A percentile compares a stretch with the other conserved stretches of the same genome.
Conservation (phyloP, 2,888 invertebrate species). For the Lasius platythorax region DNA sequence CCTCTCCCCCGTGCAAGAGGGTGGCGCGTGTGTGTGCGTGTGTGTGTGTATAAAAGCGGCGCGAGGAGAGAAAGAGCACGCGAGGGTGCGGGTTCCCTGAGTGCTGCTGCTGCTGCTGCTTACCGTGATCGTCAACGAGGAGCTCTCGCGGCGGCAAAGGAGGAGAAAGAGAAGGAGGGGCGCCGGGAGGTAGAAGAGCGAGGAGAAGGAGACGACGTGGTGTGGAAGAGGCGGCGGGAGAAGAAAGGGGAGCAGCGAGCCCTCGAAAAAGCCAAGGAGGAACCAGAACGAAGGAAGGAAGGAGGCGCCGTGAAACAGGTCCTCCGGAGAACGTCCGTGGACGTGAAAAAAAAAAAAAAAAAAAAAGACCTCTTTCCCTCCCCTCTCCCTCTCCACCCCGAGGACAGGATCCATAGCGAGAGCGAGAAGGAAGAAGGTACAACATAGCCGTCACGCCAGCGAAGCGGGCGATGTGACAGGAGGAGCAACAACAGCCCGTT, state of each 20-base stretch:
- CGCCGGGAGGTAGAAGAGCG: constrained; percentile 49
- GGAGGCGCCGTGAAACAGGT: constrained; percentile 49
- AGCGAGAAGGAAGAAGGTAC: neutral
- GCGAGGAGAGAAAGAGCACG: constrained; percentile 66
- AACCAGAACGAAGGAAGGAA: constrained; percentile 20
- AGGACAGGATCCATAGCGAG: neutral
- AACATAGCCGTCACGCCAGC: no score
- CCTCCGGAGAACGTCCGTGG: constrained; percentile 17
- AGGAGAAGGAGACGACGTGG: constrained; percentile 56
- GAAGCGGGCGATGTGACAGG: no score
- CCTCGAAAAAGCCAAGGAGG: constrained; percentile 60
- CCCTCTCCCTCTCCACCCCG: neutral
- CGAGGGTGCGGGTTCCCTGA: constrained; percentile 67
- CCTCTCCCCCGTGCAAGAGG: constrained; percentile 52
- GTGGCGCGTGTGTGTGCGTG: neutral
- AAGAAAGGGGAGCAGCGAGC: constrained; percentile 54
- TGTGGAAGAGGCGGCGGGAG: constrained; percentile 56
- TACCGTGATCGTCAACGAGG: constrained; percentile 68
- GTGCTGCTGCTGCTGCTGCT: constrained; percentile 56
- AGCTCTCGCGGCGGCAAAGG: constrained; percentile 51
- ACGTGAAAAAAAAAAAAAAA: neutral
- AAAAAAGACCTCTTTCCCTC: neutral
- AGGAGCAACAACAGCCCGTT: no score
- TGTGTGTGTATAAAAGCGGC: constrained; percentile 22
- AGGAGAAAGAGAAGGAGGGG: constrained; percentile 34